phyloP scores from a whole-genome alignment of 2,113 vertebrate species.

The Labeo catla region DNA sequence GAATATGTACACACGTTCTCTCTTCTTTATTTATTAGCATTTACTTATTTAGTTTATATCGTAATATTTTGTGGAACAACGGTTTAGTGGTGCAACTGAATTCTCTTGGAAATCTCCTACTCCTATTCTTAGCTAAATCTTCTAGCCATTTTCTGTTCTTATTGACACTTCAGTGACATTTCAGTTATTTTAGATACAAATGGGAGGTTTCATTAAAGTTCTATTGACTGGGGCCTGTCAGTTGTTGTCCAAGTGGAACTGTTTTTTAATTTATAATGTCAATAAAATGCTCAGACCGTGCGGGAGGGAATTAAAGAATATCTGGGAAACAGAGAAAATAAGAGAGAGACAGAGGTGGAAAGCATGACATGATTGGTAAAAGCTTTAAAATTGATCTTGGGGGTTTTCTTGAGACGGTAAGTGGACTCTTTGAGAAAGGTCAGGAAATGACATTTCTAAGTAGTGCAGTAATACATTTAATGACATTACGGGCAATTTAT shows the following conservation, averaged over 20 bases:
- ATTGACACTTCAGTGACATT: background rate
- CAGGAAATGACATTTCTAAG: constrained; percentile 21
- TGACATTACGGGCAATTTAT: background rate
- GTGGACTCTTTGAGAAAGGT: constrained; percentile 21
- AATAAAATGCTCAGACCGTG: background rate
- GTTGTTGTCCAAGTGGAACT: constrained; percentile 35
- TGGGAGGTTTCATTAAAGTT: constrained; percentile 22
- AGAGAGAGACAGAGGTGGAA: background rate
- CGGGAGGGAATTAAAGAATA: background rate
- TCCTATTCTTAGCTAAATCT: background rate
- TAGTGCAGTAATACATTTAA: background rate
- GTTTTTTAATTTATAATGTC: constrained; percentile 32
- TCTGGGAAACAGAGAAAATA: background rate
- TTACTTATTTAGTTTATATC: background rate
- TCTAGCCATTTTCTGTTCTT: background rate
- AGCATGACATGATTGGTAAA: constrained; percentile 12
- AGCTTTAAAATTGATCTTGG: constrained; percentile 21
- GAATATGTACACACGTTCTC: no score
- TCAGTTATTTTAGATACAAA: constrained; percentile 19
- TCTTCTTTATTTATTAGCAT: no score
- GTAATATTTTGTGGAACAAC: background rate
- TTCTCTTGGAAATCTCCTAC: background rate
- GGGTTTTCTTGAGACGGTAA: constrained; percentile 9
- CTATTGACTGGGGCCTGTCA: background rate
- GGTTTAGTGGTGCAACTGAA: background rate